phyloP scores from a whole-genome alignment of 2,113 vertebrate genomes.

The Hydropotes inermis region DNA sequence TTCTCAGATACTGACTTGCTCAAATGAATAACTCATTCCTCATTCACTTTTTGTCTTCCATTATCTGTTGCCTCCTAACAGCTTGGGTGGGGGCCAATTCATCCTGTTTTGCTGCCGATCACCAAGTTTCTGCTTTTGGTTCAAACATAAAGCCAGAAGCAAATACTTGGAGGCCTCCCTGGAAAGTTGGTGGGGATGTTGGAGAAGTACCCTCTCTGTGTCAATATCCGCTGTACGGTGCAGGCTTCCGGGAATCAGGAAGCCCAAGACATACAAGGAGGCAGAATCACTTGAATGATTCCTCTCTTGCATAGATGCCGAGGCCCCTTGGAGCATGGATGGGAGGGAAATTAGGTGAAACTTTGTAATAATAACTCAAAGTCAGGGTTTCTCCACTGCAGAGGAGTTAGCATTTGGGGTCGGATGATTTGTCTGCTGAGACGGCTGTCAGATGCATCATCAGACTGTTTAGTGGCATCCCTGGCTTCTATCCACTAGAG shows the following conservation, averaged over 20 bases:
- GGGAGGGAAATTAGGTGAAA: not conserved
- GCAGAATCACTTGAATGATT: not conserved
- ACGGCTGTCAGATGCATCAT: not conserved
- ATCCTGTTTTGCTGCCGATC: not conserved
- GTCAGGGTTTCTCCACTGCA: not conserved
- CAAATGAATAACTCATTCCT: conserved; percentile 9
- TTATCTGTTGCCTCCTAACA: not conserved
- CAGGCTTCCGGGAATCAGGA: not conserved
- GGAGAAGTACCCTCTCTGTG: not conserved
- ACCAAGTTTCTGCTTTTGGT: not conserved
- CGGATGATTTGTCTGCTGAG: not conserved
- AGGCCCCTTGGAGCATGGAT: not conserved
- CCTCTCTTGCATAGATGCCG: not conserved
- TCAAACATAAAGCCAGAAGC: not conserved
- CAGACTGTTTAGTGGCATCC: not conserved
- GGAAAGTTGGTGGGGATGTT: not conserved
- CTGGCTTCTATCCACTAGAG: not conserved
- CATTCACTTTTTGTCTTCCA: not conserved
- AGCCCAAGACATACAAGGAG: not conserved
- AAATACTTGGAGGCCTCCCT: not conserved
- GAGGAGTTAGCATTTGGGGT: not conserved
- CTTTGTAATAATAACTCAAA: not conserved
- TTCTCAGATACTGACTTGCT: conserved; percentile 2
- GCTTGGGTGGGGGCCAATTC: not conserved
- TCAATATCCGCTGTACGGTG: not conserved